phyloP scores from a whole-genome alignment of 2,113 vertebrate species.

The Lipotes vexillifer region DNA sequence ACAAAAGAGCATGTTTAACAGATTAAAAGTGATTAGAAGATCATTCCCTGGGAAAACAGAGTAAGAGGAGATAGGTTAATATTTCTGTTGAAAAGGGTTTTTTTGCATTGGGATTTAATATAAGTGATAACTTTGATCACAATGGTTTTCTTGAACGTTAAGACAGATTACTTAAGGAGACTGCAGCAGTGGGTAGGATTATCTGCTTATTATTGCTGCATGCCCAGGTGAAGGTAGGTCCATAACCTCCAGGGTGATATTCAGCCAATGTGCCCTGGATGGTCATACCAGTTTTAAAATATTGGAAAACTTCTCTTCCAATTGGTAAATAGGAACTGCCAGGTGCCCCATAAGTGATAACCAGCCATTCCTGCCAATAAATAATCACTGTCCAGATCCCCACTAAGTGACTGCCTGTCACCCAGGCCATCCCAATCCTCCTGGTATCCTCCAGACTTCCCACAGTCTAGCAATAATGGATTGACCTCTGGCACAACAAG shows the following conservation, averaged over 20 bases:
- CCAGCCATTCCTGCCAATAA: not conserved
- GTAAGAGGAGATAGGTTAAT: not conserved
- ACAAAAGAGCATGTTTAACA: slow-evolving; percentile 3
- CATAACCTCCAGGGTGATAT: not conserved
- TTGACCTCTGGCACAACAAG: not conserved
- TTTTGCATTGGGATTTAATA: slow-evolving; percentile 19
- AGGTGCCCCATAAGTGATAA: not conserved
- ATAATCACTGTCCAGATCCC: not conserved
- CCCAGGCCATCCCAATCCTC: not conserved
- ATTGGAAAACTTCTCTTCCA: not conserved
- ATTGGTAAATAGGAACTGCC: not conserved
- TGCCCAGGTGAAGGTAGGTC: not conserved
- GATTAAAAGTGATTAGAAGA: not conserved
- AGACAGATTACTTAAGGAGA: slow-evolving; percentile 16
- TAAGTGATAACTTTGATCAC: slow-evolving; percentile 13
- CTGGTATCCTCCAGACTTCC: not conserved
- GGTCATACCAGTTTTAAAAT: not conserved
- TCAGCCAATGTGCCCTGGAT: not conserved
- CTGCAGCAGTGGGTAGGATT: not conserved
- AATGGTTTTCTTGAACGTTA: not conserved
- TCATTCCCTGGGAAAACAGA: not conserved
- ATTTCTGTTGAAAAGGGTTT: not conserved
- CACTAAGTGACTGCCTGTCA: not conserved
- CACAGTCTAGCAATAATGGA: not conserved
- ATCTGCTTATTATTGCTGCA: not conserved